These are phyloP conservation scores for Theristicus caerulescens DNA, from an alignment of 2,113 vertebrate species.

Conservation along the genomic window DNA sequence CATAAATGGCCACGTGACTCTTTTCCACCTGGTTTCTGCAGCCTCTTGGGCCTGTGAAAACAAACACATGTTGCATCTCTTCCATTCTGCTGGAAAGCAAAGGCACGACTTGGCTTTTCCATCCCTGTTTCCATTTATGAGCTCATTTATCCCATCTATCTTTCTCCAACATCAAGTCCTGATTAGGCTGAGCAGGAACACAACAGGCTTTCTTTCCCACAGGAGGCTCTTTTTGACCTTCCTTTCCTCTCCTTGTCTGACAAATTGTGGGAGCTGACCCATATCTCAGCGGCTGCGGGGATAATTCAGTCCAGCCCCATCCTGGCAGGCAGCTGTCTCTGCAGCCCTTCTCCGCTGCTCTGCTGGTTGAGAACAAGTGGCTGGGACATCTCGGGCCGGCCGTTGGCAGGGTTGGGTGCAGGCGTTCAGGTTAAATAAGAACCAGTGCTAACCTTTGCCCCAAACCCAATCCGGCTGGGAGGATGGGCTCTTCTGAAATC, in stretches of 20 bases:
- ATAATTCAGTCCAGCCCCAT: slow-evolving; percentile 76
- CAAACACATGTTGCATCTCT: neutral
- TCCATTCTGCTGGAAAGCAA: neutral
- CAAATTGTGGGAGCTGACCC: slow-evolving; percentile 84
- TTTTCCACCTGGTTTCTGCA: neutral
- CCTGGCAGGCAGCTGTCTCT: slow-evolving; percentile 43
- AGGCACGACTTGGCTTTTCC: neutral
- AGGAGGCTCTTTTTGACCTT: slow-evolving; percentile 60
- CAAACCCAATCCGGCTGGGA: neutral
- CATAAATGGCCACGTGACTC: neutral
- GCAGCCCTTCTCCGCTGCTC: neutral
- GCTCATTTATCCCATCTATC: slow-evolving; percentile 41
- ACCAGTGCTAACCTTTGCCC: slow-evolving; percentile 34
- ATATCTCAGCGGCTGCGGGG: slow-evolving; percentile 63
- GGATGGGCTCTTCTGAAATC: neutral
- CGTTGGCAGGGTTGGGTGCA: neutral
- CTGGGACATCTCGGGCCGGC: neutral
- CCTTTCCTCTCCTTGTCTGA: slow-evolving; percentile 73
- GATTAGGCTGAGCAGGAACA: slow-evolving; percentile 50
- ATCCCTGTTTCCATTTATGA: slow-evolving; percentile 43
- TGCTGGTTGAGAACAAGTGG: neutral
- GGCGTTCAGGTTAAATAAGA: neutral
- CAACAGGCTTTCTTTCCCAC: slow-evolving; percentile 20
- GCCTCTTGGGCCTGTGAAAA: neutral
- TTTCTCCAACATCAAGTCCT: slow-evolving; percentile 49